Conservation (phyloP, 1,140 invertebrate genomes). For the Drosophila jambulina region DNA sequence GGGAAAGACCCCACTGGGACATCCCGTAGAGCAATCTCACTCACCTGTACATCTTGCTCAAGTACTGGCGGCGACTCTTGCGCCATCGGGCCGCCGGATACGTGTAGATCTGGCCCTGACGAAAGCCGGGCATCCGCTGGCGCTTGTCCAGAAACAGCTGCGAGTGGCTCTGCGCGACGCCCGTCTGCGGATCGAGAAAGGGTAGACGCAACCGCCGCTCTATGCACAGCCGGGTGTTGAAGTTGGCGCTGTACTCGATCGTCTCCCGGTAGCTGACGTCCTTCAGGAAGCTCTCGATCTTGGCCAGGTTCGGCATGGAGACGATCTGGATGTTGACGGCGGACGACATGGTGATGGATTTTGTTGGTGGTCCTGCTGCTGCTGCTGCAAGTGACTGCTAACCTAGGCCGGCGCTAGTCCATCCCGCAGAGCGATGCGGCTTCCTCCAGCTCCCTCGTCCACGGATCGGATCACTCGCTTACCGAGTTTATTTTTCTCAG, state of each 20-base stretch:
- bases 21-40: conserved; percentile 1
- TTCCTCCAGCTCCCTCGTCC: conserved; percentile 14
- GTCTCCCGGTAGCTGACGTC: conserved; percentile 96
- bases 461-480: neutral
- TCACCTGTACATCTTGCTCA: conserved; percentile 84
- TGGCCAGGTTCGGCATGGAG: conserved; percentile 90
- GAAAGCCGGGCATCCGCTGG: conserved; percentile 95
- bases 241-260: conserved; percentile 96
- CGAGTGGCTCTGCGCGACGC: conserved; percentile 97
- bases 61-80: conserved; percentile 82
- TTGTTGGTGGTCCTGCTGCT: neutral
- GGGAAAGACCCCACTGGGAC: neutral
- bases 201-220: conserved; percentile 96
- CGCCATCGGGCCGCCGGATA: conserved; percentile 89
- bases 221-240: conserved; percentile 95
- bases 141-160: conserved; percentile 94
- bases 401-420: conserved; percentile 19
- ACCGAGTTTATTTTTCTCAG: conserved; percentile 20
- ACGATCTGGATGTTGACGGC: conserved; percentile 89
- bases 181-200: conserved; percentile 98
- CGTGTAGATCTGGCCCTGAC: conserved; percentile 96
- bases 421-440: conserved; percentile 24
- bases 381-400: conserved; percentile 15
- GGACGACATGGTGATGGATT: conserved; percentile 59
- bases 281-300: conserved; percentile 94